Evolutionary conservation across 2,888 invertebrate species (phyloP).

Genomic region (Gandaritis pyraliata): DNA sequence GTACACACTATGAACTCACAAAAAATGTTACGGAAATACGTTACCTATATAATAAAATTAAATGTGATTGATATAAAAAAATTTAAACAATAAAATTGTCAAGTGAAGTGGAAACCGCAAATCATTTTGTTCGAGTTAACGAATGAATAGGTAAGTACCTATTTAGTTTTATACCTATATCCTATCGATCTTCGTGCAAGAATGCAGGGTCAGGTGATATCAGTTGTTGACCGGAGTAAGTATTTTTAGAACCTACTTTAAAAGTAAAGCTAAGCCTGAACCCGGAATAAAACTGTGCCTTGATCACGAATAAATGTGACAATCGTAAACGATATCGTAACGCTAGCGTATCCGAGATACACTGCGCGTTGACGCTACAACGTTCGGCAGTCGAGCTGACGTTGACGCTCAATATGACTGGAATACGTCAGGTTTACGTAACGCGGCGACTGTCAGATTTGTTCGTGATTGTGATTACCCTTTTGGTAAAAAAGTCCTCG

Average conservation of each 20-base stretch:
- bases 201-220: conserved; percentile 47
- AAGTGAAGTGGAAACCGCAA: conserved; percentile 47
- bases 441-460: no score
- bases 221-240: background rate
- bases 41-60: conserved; percentile 51
- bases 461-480: no score
- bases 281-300: no score
- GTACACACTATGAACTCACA: conserved; percentile 1
- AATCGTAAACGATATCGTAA: no score
- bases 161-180: conserved; percentile 31
- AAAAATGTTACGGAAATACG: conserved; percentile 41
- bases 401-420: no score
- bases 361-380: no score
- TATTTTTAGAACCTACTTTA: conserved; percentile 13
- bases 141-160: conserved; percentile 20
- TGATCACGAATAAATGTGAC: no score
- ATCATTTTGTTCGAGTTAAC: conserved; percentile 43
- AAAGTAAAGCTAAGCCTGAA: no score
- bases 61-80: conserved; percentile 33
- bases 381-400: no score
- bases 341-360: no score
- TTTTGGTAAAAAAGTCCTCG: no score
- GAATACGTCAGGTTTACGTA: no score
- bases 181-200: conserved; percentile 53
- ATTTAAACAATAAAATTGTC: conserved; percentile 35